Percentiles rank a stretch among this genome's conserved stretches.
Evolutionary conservation across 2,888 invertebrate species (phyloP).

Genomic region (Nudaria mundana): DNA sequence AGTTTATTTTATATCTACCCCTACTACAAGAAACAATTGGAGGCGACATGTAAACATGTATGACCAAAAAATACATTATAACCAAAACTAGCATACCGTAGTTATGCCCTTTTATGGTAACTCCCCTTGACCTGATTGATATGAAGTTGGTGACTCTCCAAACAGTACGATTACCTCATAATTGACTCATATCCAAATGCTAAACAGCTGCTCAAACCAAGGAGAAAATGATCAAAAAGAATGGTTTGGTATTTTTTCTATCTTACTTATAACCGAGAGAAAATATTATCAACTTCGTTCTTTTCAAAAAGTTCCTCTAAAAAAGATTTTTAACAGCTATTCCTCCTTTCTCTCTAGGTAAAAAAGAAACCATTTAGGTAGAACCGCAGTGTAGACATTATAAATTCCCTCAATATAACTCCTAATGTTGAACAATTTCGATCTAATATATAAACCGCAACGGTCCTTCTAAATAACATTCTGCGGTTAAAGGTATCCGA

Average conservation of each 20-base stretch:
- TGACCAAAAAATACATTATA: not conserved
- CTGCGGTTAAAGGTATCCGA: not conserved
- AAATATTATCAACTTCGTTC: too few relatives aligned
- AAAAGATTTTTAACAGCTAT: too few relatives aligned
- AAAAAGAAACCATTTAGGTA: too few relatives aligned
- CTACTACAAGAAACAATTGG: too few relatives aligned
- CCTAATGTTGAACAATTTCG: not conserved
- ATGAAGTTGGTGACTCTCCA: not conserved
- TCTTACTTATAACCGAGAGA: too few relatives aligned
- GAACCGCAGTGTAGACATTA: too few relatives aligned
- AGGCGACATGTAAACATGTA: too few relatives aligned
- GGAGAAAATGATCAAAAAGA: too few relatives aligned
- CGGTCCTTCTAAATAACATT: not conserved
- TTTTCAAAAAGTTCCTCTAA: too few relatives aligned
- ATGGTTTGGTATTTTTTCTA: too few relatives aligned
- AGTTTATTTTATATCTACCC: too few relatives aligned
- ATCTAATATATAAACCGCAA: not conserved
- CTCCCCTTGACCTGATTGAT: not conserved
- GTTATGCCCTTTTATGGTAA: not conserved
- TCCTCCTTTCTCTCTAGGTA: too few relatives aligned
- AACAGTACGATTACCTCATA: not conserved
- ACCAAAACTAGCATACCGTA: not conserved
- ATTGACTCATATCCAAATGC: not conserved
- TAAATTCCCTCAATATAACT: not conserved
- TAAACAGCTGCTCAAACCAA: not conserved